Evolutionary conservation across 1,140 invertebrate species (phyloP).

Genomic region (Brachionus koreanus): DNA sequence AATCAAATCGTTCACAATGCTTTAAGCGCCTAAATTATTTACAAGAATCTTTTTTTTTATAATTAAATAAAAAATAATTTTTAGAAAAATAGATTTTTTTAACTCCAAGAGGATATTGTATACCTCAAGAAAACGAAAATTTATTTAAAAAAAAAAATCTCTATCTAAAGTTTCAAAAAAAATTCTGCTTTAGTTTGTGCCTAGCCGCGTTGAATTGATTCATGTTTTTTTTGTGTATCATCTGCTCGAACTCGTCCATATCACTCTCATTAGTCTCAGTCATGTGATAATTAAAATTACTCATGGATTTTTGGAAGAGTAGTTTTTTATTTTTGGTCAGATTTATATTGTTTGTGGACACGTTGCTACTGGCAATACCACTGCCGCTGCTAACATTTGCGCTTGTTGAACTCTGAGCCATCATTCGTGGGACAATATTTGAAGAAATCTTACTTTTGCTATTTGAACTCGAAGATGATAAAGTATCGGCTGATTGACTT

Average conservation of each 20-base stretch:
- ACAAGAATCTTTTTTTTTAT: not conserved
- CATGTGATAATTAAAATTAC: conserved; percentile 12
- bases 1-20: not conserved
- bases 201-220: conserved; percentile 22
- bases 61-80: not conserved
- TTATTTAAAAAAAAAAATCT: not conserved
- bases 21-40: not conserved
- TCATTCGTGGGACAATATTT: not conserved
- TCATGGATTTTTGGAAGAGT: conserved; percentile 12
- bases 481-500: not conserved
- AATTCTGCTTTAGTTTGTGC: not conserved
- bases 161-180: conserved; percentile 1
- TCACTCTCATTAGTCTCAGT: not conserved
- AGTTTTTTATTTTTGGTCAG: conserved; percentile 13
- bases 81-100: not conserved
- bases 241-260: not conserved
- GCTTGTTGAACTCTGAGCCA: not conserved
- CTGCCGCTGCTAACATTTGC: not conserved
- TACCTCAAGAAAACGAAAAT: not conserved
- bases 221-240: conserved; percentile 21
- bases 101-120: not conserved
- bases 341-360: not conserved
- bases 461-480: conserved; percentile 12
- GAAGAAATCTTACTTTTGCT: not conserved
- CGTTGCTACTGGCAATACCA: not conserved